Percentiles rank a stretch among this genome's conserved stretches.
Conservation (phyloP, 2,888 invertebrate species). For the Coelinius sp. region DNA sequence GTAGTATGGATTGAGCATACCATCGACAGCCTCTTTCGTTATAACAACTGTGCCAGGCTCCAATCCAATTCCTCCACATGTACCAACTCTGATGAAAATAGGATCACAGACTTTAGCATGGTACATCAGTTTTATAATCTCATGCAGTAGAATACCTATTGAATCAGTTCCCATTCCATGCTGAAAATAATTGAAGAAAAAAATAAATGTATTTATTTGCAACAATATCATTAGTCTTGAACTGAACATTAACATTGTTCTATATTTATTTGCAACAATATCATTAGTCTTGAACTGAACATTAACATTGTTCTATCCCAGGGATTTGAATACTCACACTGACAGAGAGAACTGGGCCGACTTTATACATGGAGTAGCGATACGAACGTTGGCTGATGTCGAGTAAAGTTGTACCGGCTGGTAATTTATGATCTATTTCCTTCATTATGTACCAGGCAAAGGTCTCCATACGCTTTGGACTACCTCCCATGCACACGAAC, state of each 20-base stretch:
- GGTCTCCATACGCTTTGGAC: conserved; percentile 93
- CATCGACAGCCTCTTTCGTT: conserved; percentile 93
- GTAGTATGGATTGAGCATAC: conserved; percentile 83
- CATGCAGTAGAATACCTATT: conserved; percentile 94
- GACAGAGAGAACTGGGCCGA: conserved; percentile 87
- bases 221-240: background rate
- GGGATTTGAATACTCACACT: conserved; percentile 85
- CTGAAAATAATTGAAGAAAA: conserved; percentile 74
- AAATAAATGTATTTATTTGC: too few relatives aligned
- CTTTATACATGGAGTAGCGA: conserved; percentile 96
- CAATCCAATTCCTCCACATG: conserved; percentile 93
- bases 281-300: background rate
- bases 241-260: too few relatives aligned
- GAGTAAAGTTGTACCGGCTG: conserved; percentile 87
- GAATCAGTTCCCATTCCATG: conserved; percentile 99
- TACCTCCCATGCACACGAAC: conserved; percentile 98
- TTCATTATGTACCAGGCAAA: conserved; percentile 93
- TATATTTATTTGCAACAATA: too few relatives aligned
- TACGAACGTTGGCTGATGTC: conserved; percentile 94
- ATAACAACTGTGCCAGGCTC: conserved; percentile 96
- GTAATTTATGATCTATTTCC: conserved; percentile 90
- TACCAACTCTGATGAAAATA: conserved; percentile 92
- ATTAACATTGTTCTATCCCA: too few relatives aligned
- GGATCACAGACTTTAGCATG: conserved; percentile 91
- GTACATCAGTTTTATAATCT: conserved; percentile 96